Base-by-base conservation (phyloP, 2,888 invertebrate genomes). In the Hartigia nigra region DNA sequence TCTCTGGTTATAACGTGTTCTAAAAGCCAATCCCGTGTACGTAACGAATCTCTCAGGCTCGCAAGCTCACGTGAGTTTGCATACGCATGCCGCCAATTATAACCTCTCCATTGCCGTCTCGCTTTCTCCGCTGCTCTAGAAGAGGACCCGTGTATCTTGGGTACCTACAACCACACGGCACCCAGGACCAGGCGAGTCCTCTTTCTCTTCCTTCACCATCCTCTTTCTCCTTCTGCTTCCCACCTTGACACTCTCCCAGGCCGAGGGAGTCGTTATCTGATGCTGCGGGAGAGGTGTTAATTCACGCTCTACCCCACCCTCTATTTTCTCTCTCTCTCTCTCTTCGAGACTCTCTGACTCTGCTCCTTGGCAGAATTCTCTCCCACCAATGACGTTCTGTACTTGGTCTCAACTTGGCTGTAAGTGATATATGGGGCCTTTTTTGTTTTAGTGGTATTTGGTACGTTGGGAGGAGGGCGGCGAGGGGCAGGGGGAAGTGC, bases 281-380 rank as follows among this genome's bases (percentile, higher is more conserved):
- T 90, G 86, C 84, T 85, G 86, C 87, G 86, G 86, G 86, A 88
- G 90, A 90, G 90, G 90, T 90, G 90, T 90, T 90, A 90, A 90
- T 90, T 90, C 90, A 88, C 88, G 87, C 86, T 86, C 85, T 81
- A 77, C 81, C 80, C 81, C 79, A 39, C 76, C 70, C 74, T 72
- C 69, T 34, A 39, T 55, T 31, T 31, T 35, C 82, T 81, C 81
- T 77, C 80, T 78, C 82, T 80, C 74, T 79, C 70, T 80, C 72
- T 82, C 81, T 31, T 31, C 72, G 12, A 12, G 32, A 31, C 12
- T 55, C 55, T 55, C 72, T 72, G 1, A 12, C 72, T 32, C 9
- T 31, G 5, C 31, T 72, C 72, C 72, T 32, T 12, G 12, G 72
- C 31, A 23, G 9, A 72, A 72, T 32, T 31, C 72, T 72, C 72